Percentiles rank a stretch among this genome's conserved stretches.
These are phyloP conservation scores for Phainopepla nitens DNA, from an alignment of 2,113 vertebrate genomes.

Conservation along the genomic window DNA sequence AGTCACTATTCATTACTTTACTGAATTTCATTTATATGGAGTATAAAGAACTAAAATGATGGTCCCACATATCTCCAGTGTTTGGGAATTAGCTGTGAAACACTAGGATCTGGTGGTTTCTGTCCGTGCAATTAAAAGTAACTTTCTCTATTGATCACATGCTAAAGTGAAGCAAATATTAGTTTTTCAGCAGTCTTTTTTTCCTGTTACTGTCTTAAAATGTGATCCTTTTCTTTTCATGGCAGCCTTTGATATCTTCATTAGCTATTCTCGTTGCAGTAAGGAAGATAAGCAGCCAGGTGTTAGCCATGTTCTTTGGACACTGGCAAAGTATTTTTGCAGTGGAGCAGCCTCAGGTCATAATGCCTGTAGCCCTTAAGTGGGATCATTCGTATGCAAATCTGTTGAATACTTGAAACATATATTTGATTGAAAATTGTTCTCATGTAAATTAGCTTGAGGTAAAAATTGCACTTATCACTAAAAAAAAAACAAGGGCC, in stretches of 20 bases:
- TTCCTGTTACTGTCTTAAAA: background rate
- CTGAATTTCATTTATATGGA: background rate
- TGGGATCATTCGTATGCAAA: background rate
- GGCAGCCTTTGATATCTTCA: background rate
- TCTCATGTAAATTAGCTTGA: background rate
- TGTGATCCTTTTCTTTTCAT: background rate
- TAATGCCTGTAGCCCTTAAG: background rate
- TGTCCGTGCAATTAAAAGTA: background rate
- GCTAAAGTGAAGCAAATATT: background rate
- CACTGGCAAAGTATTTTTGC: background rate
- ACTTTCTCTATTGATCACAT: background rate
- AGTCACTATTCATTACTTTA: background rate
- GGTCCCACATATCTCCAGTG: background rate
- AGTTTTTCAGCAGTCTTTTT: background rate
- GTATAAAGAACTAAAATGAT: background rate
- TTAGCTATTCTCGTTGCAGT: background rate
- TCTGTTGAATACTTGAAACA: background rate
- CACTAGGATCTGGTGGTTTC: background rate
- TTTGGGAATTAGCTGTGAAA: background rate
- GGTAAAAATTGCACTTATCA: background rate
- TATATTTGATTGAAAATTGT: background rate
- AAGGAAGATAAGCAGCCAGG: background rate
- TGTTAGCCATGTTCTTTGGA: background rate
- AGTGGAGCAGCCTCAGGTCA: background rate
- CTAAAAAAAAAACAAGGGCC: background rate